Evolutionary conservation across 2,113 vertebrate species (phyloP).

Genomic region (Atherinomorus stipes): DNA sequence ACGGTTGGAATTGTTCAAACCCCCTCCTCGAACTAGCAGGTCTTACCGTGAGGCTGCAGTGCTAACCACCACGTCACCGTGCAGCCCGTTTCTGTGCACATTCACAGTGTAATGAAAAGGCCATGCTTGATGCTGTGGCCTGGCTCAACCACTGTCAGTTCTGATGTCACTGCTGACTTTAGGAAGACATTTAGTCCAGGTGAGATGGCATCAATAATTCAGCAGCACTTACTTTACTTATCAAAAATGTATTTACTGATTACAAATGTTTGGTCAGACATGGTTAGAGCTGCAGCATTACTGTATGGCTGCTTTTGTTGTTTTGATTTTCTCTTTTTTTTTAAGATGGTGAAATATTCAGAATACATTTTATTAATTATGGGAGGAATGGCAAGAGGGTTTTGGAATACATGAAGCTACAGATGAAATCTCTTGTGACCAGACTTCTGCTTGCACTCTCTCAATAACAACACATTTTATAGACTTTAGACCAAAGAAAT

Average conservation of each 20-base stretch:
- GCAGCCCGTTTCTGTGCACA: neutral
- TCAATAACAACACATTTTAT: too few relatives aligned
- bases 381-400: too few relatives aligned
- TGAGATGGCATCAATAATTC: slow-evolving; percentile 56
- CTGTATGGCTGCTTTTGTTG: too few relatives aligned
- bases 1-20: too few relatives aligned
- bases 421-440: neutral
- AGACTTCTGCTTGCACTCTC: neutral
- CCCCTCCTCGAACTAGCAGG: too few relatives aligned
- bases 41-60: too few relatives aligned
- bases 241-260: too few relatives aligned
- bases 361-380: too few relatives aligned
- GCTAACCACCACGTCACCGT: too few relatives aligned
- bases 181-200: slow-evolving; percentile 89
- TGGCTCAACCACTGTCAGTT: slow-evolving; percentile 90
- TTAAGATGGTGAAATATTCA: neutral
- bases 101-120: slow-evolving; percentile 85
- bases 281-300: too few relatives aligned
- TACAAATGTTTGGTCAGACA: neutral
- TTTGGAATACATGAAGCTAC: neutral
- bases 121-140: slow-evolving; percentile 89
- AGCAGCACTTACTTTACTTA: too few relatives aligned
- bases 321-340: too few relatives aligned
- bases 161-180: slow-evolving; percentile 85
- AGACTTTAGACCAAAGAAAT: neutral